Evolutionary conservation across 2,888 invertebrate species (phyloP).

Genomic region (Dicyrtomina minuta): DNA sequence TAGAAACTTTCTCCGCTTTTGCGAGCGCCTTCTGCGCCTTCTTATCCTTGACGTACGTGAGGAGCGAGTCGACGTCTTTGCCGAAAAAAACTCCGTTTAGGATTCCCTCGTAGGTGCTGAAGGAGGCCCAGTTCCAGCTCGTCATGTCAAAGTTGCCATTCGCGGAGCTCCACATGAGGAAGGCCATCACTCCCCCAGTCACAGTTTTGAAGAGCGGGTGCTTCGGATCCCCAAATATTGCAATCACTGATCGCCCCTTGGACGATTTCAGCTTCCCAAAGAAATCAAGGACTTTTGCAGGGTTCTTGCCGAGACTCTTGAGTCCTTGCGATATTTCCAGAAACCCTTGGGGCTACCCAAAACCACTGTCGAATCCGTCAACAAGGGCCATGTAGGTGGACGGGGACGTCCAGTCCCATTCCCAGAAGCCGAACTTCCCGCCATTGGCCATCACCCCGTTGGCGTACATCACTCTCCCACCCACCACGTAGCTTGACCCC

Average conservation of each 20-base stretch:
- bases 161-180: background rate
- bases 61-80: background rate
- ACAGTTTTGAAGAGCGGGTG: slow-evolving; percentile 15
- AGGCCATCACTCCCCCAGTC: background rate
- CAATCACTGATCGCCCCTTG: too few relatives aligned
- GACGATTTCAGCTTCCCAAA: background rate
- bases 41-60: background rate
- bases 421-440: slow-evolving; percentile 18
- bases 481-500: background rate
- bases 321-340: slow-evolving; percentile 1
- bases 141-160: slow-evolving; percentile 17
- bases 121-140: slow-evolving; percentile 17
- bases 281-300: background rate
- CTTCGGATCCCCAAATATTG: slow-evolving; percentile 10
- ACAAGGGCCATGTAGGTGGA: background rate
- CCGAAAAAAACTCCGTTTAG: too few relatives aligned
- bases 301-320: background rate
- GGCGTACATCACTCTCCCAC: background rate
- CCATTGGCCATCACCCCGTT: background rate
- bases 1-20: background rate
- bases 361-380: slow-evolving; percentile 9
- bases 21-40: background rate
- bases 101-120: slow-evolving; percentile 29
- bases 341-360: slow-evolving; percentile 3
- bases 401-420: slow-evolving; percentile 33